phyloP scores from a whole-genome alignment of 2,888 invertebrate genomes.

The Laspeyria flexula region DNA sequence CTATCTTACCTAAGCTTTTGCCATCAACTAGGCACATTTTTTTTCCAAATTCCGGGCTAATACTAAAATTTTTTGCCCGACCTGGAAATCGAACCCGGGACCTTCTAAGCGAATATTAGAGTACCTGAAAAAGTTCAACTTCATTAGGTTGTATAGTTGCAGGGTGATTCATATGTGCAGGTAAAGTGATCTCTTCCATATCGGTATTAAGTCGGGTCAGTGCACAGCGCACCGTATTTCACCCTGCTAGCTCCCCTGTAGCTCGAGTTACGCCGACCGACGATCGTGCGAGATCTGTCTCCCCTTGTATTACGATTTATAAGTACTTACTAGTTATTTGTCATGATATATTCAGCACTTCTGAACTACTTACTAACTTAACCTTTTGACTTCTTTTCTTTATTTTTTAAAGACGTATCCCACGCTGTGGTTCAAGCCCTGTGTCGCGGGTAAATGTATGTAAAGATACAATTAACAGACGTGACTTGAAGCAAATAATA shows the following conservation, averaged over 20 bases:
- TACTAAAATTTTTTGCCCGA: too few relatives aligned
- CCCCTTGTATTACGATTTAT: slow-evolving; percentile 9
- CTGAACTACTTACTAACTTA: background rate
- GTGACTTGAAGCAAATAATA: too few relatives aligned
- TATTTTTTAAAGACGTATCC: too few relatives aligned
- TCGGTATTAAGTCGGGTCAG: slow-evolving; percentile 32
- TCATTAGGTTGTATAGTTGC: slow-evolving; percentile 19
- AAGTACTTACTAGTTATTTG: slow-evolving; percentile 2
- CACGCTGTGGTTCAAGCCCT: too few relatives aligned
- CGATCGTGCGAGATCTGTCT: background rate
- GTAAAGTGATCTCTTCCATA: slow-evolving; percentile 35
- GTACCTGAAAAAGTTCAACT: slow-evolving; percentile 5
- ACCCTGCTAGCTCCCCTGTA: slow-evolving; percentile 12
- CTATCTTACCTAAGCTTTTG: too few relatives aligned
- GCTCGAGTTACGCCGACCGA: slow-evolving; percentile 6
- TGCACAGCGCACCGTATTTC: slow-evolving; percentile 13
- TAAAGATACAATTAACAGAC: too few relatives aligned
- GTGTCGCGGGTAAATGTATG: too few relatives aligned
- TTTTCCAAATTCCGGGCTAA: too few relatives aligned
- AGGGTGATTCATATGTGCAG: slow-evolving; percentile 13
- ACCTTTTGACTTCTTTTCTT: too few relatives aligned
- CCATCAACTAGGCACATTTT: too few relatives aligned
- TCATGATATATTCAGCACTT: background rate
- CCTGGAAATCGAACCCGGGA: too few relatives aligned
- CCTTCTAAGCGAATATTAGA: too few relatives aligned